phyloP scores from a whole-genome alignment of 2,797 vertebrate genomes.

The Merluccius polli region DNA sequence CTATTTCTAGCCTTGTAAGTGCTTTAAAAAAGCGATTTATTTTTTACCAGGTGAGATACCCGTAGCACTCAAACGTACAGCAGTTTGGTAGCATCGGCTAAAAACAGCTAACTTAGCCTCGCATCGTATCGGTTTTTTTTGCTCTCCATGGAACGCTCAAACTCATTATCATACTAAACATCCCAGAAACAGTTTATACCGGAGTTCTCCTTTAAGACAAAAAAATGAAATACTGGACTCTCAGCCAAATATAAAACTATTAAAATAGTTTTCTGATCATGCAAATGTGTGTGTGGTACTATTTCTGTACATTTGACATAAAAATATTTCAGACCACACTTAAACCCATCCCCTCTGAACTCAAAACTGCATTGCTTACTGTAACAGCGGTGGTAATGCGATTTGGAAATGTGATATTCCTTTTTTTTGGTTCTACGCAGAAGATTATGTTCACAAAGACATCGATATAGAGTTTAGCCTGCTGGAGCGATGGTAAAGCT shows the following conservation, averaged over 20 bases:
- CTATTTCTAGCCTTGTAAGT: no score
- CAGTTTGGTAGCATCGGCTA: no score
- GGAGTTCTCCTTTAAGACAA: slow-evolving; percentile 14
- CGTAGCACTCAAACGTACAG: no score
- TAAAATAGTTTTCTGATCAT: slow-evolving; percentile 6
- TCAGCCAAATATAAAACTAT: no score
- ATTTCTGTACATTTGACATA: neutral
- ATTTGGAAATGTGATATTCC: neutral
- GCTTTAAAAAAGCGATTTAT: no score
- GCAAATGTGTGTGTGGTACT: slow-evolving; percentile 8
- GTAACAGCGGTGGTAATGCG: neutral
- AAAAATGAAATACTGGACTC: neutral
- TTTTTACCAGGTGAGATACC: no score
- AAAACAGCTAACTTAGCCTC: no score
- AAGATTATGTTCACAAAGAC: slow-evolving; percentile 1
- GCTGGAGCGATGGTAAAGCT: neutral
- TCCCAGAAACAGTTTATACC: no score
- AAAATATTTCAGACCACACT: neutral
- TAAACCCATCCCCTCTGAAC: neutral
- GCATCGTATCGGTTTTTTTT: no score
- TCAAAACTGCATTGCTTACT: neutral
- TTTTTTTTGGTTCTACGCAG: slow-evolving; percentile 22
- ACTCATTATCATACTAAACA: no score
- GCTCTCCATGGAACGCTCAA: no score
- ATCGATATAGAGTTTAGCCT: slow-evolving; percentile 44